Conservation (phyloP, 2,888 invertebrate species). For the Steinernema scapterisci region DNA sequence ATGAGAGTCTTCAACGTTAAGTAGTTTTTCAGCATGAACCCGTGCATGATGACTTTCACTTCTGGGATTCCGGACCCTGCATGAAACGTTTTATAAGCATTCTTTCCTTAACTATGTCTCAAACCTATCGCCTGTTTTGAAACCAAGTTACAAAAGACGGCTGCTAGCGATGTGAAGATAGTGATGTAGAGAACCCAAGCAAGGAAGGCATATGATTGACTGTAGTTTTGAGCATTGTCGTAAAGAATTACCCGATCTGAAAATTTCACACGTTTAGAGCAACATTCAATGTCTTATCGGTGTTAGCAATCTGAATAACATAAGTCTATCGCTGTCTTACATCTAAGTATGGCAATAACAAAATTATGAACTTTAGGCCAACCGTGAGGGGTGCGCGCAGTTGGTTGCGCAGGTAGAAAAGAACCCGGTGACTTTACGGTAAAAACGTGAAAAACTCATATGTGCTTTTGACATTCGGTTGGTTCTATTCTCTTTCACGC, state of each 20-base stretch:
- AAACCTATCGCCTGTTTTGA: conserved; percentile 95
- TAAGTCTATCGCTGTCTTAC: not conserved
- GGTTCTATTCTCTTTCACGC: no score
- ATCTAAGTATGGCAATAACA: not conserved
- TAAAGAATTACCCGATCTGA: conserved; percentile 45
- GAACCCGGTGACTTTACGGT: no score
- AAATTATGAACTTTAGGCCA: not conserved
- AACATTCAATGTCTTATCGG: not conserved
- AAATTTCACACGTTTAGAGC: not conserved
- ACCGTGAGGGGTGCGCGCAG: not conserved
- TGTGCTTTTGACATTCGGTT: no score
- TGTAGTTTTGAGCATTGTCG: conserved; percentile 44
- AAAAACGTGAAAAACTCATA: no score
- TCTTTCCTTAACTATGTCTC: conserved; percentile 42
- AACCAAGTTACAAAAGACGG: conserved; percentile 94
- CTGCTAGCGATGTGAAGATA: conserved; percentile 88
- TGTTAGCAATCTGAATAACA: not conserved
- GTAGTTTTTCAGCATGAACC: conserved; percentile 94
- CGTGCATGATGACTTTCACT: conserved; percentile 93
- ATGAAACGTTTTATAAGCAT: not conserved
- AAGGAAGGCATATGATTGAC: conserved; percentile 52
- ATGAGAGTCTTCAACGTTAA: conserved; percentile 89
- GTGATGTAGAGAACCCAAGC: conserved; percentile 87
- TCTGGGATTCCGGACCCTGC: conserved; percentile 90
- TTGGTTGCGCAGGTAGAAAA: not conserved